Base-by-base conservation (phyloP, 2,888 invertebrate species). In the Ryuthela nishihirai region DNA sequence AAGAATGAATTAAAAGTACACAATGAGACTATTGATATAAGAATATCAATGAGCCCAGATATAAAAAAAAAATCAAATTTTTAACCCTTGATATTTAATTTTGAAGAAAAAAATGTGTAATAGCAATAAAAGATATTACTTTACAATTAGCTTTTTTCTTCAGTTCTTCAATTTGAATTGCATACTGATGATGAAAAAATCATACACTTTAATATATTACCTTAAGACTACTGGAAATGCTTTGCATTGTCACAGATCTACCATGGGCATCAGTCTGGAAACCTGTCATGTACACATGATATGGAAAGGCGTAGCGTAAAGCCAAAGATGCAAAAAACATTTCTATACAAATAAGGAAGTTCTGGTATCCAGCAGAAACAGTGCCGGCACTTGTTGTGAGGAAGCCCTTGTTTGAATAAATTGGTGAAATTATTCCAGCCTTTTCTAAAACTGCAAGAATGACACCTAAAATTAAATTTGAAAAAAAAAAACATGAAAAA, bases 281-380 rank as follows among this genome's bases (percentile, higher is more conserved):
- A 69, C 85, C 87, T 70, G 84, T 87, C 64, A 86, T 83, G 72
- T 91, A 91, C 58, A 90, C 58, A 48, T 64, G 56, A 46, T 73
- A 76, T 1, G 97, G 95, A 80, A 99, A 99, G 20, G 98, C 99
- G 77, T 94, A 98, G 65, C 95, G 85, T 70, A 99, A 81, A 24
- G 98, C 97, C 54, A 99, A 81, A 35, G 97, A 91, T 29, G 99
- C 99, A 70, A 93, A 91, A 71, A 98, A 81, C 99, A 99, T 99
- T 82, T 99, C 98, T 73, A 98, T 88, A 76, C 98, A 99, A 77
- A 99, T 97, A 70, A 99, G 84, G 80, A 99, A 98, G 80, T 99
- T 99, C 79, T 99, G 99, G 80, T 97, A 99, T 62, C 98, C 98
- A 45, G 99, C 99, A 3, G 98, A 97, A 20, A 99, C 95, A 0